These are phyloP conservation scores for Trinorchestia longiramus DNA, from an alignment of 1,140 invertebrate genomes.

Conservation along the genomic window DNA sequence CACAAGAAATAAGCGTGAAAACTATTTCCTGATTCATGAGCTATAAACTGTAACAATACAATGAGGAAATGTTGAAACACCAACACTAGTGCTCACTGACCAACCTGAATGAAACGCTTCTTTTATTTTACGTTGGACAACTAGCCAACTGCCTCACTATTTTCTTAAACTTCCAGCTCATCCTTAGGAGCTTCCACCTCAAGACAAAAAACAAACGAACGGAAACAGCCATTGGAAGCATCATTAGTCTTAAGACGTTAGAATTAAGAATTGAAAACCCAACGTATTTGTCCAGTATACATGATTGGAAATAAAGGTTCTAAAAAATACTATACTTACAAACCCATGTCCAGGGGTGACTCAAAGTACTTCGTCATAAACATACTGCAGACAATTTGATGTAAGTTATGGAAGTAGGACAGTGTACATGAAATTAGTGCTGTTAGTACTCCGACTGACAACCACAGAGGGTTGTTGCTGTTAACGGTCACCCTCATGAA, in stretches of 20 bases:
- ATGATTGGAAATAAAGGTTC: no score
- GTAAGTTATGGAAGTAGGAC: background rate
- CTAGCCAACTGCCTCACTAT: no score
- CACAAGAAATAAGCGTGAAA: background rate
- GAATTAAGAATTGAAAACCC: no score
- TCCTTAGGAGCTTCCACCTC: no score
- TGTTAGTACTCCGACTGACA: background rate
- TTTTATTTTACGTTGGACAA: background rate
- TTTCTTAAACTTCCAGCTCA: no score
- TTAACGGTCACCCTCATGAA: background rate
- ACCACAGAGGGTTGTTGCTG: background rate
- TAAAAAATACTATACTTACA: no score
- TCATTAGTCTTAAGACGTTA: no score
- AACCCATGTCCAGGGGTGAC: background rate
- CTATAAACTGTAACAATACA: background rate
- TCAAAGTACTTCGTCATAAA: background rate
- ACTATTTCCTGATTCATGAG: background rate
- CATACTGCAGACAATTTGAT: background rate
- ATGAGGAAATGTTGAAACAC: background rate
- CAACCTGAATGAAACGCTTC: background rate
- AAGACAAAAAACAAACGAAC: no score
- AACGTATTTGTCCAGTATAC: no score
- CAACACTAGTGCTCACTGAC: background rate
- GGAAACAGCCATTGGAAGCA: no score
- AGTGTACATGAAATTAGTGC: background rate